A percentile compares a stretch with the other conserved stretches of the same genome.
Conservation (phyloP, 2,797 vertebrate species). For the Rhabdophis nuchalis region DNA sequence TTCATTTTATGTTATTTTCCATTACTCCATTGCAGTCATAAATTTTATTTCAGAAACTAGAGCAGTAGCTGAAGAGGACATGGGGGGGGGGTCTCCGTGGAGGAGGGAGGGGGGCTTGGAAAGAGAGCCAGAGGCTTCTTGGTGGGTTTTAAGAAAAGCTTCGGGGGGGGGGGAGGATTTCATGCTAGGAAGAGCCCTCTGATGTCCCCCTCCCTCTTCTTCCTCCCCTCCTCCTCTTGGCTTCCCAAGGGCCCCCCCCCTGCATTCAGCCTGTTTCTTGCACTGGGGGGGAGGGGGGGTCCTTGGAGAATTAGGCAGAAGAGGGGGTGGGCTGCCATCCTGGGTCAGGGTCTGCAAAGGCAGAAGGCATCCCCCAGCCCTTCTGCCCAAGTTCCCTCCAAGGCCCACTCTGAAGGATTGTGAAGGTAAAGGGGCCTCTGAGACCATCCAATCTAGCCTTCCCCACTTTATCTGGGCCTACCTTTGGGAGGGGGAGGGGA, state of each 20-base stretch:
- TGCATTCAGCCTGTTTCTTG: not conserved
- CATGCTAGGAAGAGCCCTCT: not conserved
- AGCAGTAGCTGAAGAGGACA: too few species aligned
- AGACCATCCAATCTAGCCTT: not conserved
- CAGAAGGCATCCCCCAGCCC: not conserved
- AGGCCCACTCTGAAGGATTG: not conserved
- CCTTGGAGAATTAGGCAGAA: not conserved
- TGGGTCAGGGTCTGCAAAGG: not conserved
- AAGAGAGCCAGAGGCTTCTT: not conserved
- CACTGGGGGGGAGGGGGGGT: not conserved
- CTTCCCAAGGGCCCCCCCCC: too few species aligned
- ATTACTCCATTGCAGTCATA: too few species aligned
- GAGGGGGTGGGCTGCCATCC: not conserved
- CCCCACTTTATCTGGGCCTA: not conserved
- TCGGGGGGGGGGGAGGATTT: not conserved
- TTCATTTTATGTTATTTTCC: too few species aligned
- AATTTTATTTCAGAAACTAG: too few species aligned
- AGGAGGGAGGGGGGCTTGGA: too few species aligned
- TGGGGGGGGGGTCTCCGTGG: too few species aligned
- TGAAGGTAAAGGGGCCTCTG: not conserved
- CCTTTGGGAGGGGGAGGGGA: not conserved
- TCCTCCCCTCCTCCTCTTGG: not conserved
- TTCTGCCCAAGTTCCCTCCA: not conserved
- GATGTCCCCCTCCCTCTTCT: too few species aligned
- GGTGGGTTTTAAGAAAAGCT: too few species aligned